phyloP scores from a whole-genome alignment of 2,113 vertebrate genomes.

The Oreochromis niloticus region DNA sequence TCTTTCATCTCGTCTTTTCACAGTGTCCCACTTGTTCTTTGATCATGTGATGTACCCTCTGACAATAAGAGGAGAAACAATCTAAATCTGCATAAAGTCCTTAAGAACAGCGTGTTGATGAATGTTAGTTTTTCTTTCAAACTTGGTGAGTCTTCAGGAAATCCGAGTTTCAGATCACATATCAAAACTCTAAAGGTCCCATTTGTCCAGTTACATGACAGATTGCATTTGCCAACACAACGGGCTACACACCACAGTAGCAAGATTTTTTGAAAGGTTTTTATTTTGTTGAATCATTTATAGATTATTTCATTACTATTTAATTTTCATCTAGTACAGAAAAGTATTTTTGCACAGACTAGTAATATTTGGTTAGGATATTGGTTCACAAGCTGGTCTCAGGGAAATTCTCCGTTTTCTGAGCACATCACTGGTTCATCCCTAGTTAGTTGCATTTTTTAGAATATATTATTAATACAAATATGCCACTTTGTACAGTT shows the following conservation, averaged over 20 bases:
- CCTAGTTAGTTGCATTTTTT: neutral
- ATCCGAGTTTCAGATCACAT: neutral
- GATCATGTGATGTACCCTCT: neutral
- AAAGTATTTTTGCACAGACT: neutral
- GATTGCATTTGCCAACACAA: neutral
- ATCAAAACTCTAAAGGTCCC: neutral
- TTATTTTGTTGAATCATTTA: neutral
- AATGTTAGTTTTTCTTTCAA: neutral
- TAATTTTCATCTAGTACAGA: neutral
- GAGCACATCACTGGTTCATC: neutral
- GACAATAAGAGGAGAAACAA: neutral
- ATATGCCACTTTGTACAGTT: neutral
- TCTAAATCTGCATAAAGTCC: neutral
- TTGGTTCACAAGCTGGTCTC: neutral
- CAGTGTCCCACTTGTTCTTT: neutral
- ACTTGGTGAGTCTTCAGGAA: neutral
- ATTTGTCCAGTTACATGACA: neutral
- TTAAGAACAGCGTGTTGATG: neutral
- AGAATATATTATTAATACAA: neutral
- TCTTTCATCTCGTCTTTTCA: constrained; percentile 7
- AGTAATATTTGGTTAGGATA: neutral
- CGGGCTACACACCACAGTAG: neutral
- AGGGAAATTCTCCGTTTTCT: neutral
- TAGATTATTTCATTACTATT: neutral
- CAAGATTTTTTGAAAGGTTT: neutral